phyloP scores from a whole-genome alignment of 2,888 invertebrate species.

The Tolmerus cingulatus region DNA sequence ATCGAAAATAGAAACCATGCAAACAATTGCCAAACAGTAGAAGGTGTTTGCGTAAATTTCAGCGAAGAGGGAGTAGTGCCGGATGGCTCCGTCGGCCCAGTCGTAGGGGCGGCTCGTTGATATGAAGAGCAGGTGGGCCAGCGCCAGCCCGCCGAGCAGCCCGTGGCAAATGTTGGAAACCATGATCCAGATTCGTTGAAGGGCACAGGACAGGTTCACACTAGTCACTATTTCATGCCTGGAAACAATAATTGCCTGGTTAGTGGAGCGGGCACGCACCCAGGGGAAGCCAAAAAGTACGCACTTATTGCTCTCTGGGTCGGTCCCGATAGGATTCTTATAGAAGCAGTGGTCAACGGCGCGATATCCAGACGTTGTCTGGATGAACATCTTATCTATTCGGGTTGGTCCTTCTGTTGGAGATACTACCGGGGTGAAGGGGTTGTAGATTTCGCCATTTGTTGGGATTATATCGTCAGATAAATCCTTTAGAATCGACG shows the following conservation, averaged over 20 bases:
- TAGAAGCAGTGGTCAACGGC: conserved; percentile 63
- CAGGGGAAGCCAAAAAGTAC: background rate
- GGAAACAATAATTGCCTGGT: background rate
- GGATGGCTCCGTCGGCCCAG: conserved; percentile 59
- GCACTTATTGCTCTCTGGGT: conserved; percentile 53
- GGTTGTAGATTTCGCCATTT: conserved; percentile 64
- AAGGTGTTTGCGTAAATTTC: conserved; percentile 64
- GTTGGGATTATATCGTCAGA: conserved; percentile 63
- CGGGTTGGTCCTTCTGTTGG: conserved; percentile 62
- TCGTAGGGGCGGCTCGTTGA: conserved; percentile 61
- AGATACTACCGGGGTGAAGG: conserved; percentile 64
- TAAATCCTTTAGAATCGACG: conserved; percentile 62
- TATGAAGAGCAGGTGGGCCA: conserved; percentile 63
- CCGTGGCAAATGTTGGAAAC: conserved; percentile 68
- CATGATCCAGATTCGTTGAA: conserved; percentile 67
- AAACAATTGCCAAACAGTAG: conserved; percentile 66
- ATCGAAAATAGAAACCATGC: conserved; percentile 68
- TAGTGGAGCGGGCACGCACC: background rate
- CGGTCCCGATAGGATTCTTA: conserved; percentile 59
- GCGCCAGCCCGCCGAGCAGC: conserved; percentile 66
- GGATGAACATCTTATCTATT: conserved; percentile 64
- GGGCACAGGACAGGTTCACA: conserved; percentile 61
- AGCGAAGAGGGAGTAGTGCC: conserved; percentile 62
- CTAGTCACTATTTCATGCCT: conserved; percentile 59
- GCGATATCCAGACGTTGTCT: conserved; percentile 64